phyloP scores from a whole-genome alignment of 2,113 vertebrate species.

The Peucedramus taeniatus region DNA sequence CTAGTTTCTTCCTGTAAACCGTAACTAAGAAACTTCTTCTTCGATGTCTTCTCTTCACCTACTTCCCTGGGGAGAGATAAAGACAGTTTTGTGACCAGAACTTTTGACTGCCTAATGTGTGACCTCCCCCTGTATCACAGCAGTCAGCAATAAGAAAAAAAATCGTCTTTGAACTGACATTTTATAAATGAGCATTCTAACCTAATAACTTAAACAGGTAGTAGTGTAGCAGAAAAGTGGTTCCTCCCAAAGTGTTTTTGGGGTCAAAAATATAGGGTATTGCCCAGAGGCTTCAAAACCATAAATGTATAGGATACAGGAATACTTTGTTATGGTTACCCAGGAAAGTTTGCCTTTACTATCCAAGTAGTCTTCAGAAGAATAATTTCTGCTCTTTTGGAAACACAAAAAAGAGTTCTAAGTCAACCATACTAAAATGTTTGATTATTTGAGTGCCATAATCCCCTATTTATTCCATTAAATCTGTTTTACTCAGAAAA shows the following conservation, averaged over 20 bases:
- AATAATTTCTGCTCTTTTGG: background rate
- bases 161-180: background rate
- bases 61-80: background rate
- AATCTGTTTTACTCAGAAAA: background rate
- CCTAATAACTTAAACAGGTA: background rate
- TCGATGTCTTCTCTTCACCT: background rate
- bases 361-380: background rate
- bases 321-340: background rate
- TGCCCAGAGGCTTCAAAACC: background rate
- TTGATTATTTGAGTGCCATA: background rate
- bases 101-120: background rate
- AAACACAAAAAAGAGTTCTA: background rate
- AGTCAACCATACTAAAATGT: background rate
- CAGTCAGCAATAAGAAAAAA: background rate
- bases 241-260: background rate
- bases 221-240: background rate
- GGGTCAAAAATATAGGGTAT: background rate
- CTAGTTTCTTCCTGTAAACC: background rate
- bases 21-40: background rate
- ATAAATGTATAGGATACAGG: fast-evolving
- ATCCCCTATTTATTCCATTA: background rate
- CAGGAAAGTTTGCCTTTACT: background rate
- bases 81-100: background rate
- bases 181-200: background rate
- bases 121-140: background rate